Percentiles rank a stretch among this genome's conserved stretches.
Evolutionary conservation across 2,888 invertebrate species (phyloP).

Genomic region (Patella ulyssiponensis): DNA sequence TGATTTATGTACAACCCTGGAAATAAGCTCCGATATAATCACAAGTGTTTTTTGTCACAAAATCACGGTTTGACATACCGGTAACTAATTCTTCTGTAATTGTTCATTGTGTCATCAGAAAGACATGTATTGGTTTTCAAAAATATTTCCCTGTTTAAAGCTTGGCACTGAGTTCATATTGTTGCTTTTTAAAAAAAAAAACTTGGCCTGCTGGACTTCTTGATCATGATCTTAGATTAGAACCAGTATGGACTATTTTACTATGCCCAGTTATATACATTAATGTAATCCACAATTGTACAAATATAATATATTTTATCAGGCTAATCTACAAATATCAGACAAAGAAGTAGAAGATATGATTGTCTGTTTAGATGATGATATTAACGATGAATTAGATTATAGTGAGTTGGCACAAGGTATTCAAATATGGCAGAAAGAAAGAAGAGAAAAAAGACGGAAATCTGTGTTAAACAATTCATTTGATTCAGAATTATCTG

Average conservation of each 20-base stretch:
- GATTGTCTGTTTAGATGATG: conserved; percentile 63
- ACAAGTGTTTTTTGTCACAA: too few species aligned
- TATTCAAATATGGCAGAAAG: conserved; percentile 54
- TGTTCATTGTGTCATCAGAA: too few species aligned
- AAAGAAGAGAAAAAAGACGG: conserved; percentile 55
- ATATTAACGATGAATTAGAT: conserved; percentile 63
- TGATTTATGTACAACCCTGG: too few species aligned
- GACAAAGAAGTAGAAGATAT: conserved; percentile 65
- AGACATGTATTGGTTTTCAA: not conserved
- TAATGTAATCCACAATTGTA: too few species aligned
- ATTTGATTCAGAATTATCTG: not conserved
- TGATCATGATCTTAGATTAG: too few species aligned
- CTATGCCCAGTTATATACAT: too few species aligned
- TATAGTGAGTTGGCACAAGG: conserved; percentile 66
- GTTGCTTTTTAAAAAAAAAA: conserved; percentile 1
- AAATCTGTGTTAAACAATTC: conserved; percentile 44
- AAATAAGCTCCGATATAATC: too few species aligned
- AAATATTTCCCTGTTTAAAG: not conserved
- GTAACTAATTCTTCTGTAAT: too few species aligned
- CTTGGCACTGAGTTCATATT: not conserved
- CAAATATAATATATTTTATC: conserved; percentile 22
- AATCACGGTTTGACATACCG: too few species aligned
- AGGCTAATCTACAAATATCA: conserved; percentile 65
- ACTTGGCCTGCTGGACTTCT: not conserved
- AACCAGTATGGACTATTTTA: too few species aligned